These are phyloP conservation scores for Cantharis flavilabris DNA, from an alignment of 2,888 invertebrate genomes.

Conservation along the genomic window DNA sequence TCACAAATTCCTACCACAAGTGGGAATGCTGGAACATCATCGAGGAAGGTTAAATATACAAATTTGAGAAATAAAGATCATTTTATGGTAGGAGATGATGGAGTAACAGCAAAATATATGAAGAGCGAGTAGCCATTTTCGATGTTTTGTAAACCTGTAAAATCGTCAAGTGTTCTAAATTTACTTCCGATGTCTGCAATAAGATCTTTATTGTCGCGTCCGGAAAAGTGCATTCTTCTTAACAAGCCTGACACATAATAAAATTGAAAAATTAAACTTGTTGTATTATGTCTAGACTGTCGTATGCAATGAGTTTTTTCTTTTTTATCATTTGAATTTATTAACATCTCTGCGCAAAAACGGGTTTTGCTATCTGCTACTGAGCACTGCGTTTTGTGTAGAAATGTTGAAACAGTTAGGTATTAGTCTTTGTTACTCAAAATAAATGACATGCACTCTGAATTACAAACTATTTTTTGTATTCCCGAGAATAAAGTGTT, in stretches of 20 bases:
- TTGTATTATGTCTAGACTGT: background rate
- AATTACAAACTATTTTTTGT: too few relatives aligned
- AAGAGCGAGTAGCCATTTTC: slow-evolving; percentile 8
- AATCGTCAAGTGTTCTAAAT: background rate
- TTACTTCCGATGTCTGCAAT: background rate
- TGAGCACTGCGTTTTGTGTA: too few relatives aligned
- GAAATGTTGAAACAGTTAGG: too few relatives aligned
- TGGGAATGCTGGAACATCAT: background rate
- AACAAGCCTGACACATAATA: background rate
- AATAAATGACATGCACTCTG: too few relatives aligned
- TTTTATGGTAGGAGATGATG: background rate
- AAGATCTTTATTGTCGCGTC: background rate
- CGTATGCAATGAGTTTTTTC: too few relatives aligned
- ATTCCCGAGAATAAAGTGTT: too few relatives aligned
- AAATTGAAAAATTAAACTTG: background rate
- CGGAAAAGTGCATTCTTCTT: background rate
- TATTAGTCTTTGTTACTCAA: too few relatives aligned
- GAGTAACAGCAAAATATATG: background rate
- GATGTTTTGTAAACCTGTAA: slow-evolving; percentile 8
- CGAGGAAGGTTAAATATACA: background rate
- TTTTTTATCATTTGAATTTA: too few relatives aligned
- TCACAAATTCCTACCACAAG: background rate
- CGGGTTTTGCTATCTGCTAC: too few relatives aligned
- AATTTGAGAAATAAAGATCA: background rate
- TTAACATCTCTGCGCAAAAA: too few relatives aligned